Evolutionary conservation across 64 coral and sea anemone species (phyloP), one percentile per base, ranked within the genome.

Genomic region (Stylophora pistillata): DNA sequence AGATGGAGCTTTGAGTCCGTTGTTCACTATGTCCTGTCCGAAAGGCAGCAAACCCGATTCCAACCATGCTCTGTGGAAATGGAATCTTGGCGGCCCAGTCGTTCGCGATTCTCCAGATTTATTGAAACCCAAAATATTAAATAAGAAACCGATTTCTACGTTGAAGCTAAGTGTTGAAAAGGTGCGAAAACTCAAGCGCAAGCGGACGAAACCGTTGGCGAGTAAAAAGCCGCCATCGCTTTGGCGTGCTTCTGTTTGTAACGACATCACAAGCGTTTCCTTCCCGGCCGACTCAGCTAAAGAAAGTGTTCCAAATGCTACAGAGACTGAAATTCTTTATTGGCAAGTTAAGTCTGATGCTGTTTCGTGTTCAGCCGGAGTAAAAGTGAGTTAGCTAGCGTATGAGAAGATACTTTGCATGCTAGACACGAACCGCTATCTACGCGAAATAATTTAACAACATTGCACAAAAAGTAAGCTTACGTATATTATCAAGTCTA

Each of bases 31-130:
- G 74, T 30, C 74, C 29, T 62, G 83, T 5, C 74, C 82, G 54
- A 59, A 77, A 53, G 73, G 62, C 21, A 30, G 12, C 30, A 23
- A 86, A 76, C 72, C 74, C 10, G 59, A 73, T 21, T 55, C 82
- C 7, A 77, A 71, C 3, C 58, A 86, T 72, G 59, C 90, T 53
- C 0, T 92, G 23, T 92, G 90, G 90, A 71, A 78, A 70, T 92
- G 90, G 90, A 73, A 60, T 13, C 76, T 86, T 3, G 90, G 90
- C 56, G 47, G 37, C 27, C 82, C 90, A 76, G 60, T 92, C 71
- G 1, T 78, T 59, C 59, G 58, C 26, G 74, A 34, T 21, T 37
- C 80, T 53, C 80, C 34, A 13, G 41, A 84, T 15, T 54, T 25
- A 2, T 13, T 84, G 21, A 84, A 84, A 70, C 80, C 80, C 23